phyloP scores from a whole-genome alignment of 2,797 vertebrate species.

The Acanthornis magna region DNA sequence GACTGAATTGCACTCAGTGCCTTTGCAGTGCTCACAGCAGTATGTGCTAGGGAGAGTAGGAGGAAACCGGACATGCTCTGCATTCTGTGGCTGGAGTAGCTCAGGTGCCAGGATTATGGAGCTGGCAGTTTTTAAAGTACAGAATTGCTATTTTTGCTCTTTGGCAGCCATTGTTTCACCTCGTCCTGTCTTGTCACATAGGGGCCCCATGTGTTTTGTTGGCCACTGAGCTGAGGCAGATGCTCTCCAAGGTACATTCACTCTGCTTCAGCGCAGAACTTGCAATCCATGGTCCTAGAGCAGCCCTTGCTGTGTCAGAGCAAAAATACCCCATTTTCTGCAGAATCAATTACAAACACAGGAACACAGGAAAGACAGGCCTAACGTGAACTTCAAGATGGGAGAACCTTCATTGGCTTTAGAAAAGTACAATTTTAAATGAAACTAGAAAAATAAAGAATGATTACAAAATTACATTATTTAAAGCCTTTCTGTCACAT shows the following conservation, averaged over 20 bases:
- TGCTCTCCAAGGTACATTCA: not conserved
- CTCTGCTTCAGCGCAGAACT: not conserved
- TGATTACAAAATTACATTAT: not conserved
- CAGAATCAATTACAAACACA: not conserved
- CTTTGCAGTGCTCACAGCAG: not conserved
- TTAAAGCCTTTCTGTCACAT: not conserved
- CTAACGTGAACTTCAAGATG: not conserved
- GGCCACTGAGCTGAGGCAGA: not conserved
- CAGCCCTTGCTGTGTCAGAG: not conserved
- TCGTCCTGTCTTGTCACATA: not conserved
- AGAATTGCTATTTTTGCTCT: not conserved
- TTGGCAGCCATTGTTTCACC: not conserved
- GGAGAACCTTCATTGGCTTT: not conserved
- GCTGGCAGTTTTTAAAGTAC: not conserved
- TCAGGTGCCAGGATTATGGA: not conserved
- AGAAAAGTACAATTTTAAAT: not conserved
- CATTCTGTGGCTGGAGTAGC: not conserved
- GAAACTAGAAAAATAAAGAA: not conserved
- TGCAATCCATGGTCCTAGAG: not conserved
- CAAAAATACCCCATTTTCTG: not conserved
- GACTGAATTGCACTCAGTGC: fast-evolving
- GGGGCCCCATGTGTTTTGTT: not conserved
- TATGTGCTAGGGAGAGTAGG: not conserved
- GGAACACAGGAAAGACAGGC: not conserved
- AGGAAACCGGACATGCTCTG: not conserved